Conservation (phyloP, 2,888 invertebrate genomes). For the Dryomyza anilis region DNA sequence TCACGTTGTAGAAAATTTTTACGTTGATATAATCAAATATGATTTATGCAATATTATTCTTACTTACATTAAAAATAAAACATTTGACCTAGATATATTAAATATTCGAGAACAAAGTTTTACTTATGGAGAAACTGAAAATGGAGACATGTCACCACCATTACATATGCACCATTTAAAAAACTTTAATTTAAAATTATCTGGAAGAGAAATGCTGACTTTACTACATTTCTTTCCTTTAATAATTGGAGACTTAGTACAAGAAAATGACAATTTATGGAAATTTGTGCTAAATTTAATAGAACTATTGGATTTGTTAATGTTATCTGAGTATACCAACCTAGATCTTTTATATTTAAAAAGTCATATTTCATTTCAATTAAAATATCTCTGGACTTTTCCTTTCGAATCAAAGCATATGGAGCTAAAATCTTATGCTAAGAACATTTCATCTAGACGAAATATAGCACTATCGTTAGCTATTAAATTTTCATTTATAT, state of each 20-base stretch:
- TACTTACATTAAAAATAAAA: neutral
- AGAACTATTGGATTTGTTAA: neutral
- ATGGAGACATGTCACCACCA: neutral
- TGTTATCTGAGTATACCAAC: neutral
- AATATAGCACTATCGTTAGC: no score
- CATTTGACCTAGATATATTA: slow-evolving; percentile 12
- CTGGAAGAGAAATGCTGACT: neutral
- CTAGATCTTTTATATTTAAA: neutral
- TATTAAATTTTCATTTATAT: no score
- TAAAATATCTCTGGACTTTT: no score
- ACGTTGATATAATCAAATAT: slow-evolving; percentile 16
- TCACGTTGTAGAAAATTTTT: slow-evolving; percentile 15
- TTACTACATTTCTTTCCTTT: neutral
- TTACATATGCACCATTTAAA: neutral
- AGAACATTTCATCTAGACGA: neutral
- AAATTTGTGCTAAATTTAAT: neutral
- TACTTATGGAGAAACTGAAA: slow-evolving; percentile 16
- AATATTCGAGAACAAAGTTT: slow-evolving; percentile 24
- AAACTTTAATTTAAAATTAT: neutral
- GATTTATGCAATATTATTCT: slow-evolving; percentile 18
- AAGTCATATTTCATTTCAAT: no score
- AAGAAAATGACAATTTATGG: neutral
- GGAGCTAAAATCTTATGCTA: neutral
- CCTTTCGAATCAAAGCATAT: neutral
- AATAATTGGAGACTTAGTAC: neutral